Evolutionary conservation across 2,797 vertebrate species (phyloP).

Genomic region (Pangasius djambal): DNA sequence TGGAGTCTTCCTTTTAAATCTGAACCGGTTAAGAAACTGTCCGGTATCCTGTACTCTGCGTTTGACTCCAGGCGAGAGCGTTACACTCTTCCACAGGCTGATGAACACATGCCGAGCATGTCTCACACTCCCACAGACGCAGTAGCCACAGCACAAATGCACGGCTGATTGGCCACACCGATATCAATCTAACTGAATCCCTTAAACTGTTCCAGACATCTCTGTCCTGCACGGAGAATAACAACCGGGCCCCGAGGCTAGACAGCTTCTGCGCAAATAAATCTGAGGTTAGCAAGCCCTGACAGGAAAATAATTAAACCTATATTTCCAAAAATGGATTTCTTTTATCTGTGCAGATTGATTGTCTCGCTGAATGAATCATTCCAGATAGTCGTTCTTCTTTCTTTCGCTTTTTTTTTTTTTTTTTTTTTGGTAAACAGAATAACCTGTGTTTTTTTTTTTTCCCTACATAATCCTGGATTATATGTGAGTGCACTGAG

Average conservation of each 20-base stretch:
- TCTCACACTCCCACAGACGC: slow-evolving; percentile 3
- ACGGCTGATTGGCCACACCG: slow-evolving; percentile 38
- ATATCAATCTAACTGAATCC: slow-evolving; percentile 49
- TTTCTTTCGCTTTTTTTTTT: neutral
- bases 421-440: neutral
- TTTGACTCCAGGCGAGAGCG: neutral
- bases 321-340: slow-evolving; percentile 31
- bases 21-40: neutral
- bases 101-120: slow-evolving; percentile 3
- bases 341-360: slow-evolving; percentile 26
- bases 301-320: slow-evolving; percentile 46
- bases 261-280: slow-evolving; percentile 52
- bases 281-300: slow-evolving; percentile 45
- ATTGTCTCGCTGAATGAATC: slow-evolving; percentile 17
- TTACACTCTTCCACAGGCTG: neutral
- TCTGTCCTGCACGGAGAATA: slow-evolving; percentile 44
- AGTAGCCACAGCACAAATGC: slow-evolving; percentile 30
- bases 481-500: neutral
- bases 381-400: slow-evolving; percentile 19
- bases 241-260: slow-evolving; percentile 40
- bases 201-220: slow-evolving; percentile 57
- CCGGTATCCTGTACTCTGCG: neutral
- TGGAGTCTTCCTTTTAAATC: neutral
- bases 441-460: slow-evolving; percentile 16
- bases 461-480: slow-evolving; percentile 22